phyloP scores from a whole-genome alignment of 2,113 vertebrate species.

The Syngnathus scovelli region DNA sequence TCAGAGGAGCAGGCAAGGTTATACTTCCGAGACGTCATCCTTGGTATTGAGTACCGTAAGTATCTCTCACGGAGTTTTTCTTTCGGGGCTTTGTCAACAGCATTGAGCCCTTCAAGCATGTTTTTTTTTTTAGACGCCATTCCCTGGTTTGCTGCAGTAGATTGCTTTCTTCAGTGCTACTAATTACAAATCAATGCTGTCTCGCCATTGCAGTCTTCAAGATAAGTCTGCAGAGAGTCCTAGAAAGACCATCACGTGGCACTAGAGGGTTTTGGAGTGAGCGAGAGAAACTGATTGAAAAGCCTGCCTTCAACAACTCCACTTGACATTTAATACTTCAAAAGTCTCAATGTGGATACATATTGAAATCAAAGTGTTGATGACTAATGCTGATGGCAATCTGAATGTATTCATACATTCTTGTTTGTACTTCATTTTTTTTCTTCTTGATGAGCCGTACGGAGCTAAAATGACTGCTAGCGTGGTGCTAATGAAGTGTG shows the following conservation, averaged over 20 bases:
- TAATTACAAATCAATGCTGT: slow-evolving; percentile 25
- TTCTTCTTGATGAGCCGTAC: neutral
- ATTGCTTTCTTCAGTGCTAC: slow-evolving; percentile 26
- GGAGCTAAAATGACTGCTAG: neutral
- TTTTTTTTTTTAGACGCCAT: neutral
- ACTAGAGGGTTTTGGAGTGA: neutral
- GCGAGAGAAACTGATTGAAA: neutral
- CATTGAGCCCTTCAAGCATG: neutral
- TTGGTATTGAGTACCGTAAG: slow-evolving; percentile 97
- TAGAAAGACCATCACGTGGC: neutral
- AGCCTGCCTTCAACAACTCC: neutral
- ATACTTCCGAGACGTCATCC: slow-evolving; percentile 89
- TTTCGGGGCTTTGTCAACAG: neutral
- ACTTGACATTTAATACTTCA: neutral
- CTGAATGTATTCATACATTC: neutral
- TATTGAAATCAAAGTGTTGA: neutral
- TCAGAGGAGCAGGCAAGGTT: slow-evolving; percentile 84
- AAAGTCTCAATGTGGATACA: neutral
- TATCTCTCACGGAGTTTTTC: slow-evolving; percentile 26
- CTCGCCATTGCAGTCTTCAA: slow-evolving; percentile 9
- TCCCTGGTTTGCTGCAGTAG: slow-evolving; percentile 17
- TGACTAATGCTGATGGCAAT: neutral
- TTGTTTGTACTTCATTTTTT: neutral
- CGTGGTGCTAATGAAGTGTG: neutral
- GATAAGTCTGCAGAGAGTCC: slow-evolving; percentile 1